phyloP scores from a whole-genome alignment of 1,140 invertebrate species.

The Drosophila kohkoa region DNA sequence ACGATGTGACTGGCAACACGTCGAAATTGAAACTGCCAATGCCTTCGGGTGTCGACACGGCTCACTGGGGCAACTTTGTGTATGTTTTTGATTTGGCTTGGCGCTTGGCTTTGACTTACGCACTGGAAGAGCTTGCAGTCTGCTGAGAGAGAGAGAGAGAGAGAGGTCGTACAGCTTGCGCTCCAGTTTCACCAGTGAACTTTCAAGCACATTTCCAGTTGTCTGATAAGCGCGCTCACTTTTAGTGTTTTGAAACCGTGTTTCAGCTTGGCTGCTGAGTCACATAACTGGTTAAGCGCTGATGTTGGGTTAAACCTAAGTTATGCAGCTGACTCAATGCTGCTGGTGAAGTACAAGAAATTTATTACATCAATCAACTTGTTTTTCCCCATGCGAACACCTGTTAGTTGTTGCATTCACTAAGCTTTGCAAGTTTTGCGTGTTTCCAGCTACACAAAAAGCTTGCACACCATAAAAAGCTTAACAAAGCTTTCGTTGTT shows the following conservation, averaged over 20 bases:
- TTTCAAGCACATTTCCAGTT: conserved; percentile 44
- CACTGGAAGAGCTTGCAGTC: conserved; percentile 56
- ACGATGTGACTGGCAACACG: conserved; percentile 69
- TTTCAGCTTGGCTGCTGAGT: not conserved
- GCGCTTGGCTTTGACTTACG: conserved; percentile 11
- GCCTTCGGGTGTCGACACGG: conserved; percentile 10
- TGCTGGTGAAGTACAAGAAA: conserved; percentile 1
- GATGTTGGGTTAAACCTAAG: conserved; percentile 20
- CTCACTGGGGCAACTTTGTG: conserved; percentile 5
- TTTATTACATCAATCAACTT: not conserved
- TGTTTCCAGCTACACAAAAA: conserved; percentile 13
- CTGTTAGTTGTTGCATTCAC: conserved; percentile 16
- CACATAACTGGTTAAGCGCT: not conserved
- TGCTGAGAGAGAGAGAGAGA: not conserved
- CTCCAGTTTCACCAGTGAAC: conserved; percentile 36
- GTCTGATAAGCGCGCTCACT: conserved; percentile 41
- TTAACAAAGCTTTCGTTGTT: conserved; percentile 13
- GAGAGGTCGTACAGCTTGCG: conserved; percentile 37
- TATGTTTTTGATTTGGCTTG: conserved; percentile 27
- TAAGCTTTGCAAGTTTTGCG: conserved; percentile 31
- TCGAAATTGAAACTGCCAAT: conserved; percentile 64
- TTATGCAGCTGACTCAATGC: conserved; percentile 28
- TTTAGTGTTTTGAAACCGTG: conserved; percentile 10
- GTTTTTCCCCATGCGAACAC: not conserved
- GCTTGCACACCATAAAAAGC: conserved; percentile 40